These are phyloP conservation scores for Orchesella cincta DNA, from an alignment of 1,140 invertebrate genomes.

Conservation along the genomic window DNA sequence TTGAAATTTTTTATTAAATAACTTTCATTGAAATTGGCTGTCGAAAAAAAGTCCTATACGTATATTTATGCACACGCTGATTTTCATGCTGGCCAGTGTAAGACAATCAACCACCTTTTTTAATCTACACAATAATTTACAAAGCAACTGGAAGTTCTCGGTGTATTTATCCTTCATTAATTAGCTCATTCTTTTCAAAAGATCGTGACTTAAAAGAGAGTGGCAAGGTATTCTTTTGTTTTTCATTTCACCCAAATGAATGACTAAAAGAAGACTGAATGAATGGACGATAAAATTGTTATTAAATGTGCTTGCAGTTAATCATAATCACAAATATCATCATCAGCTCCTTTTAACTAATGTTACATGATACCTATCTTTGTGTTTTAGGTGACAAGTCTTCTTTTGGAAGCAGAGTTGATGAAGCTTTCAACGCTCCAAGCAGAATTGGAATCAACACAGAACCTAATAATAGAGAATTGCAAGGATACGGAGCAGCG, in stretches of 20 bases:
- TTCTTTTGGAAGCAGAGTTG: conserved; percentile 68
- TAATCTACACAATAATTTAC: neutral
- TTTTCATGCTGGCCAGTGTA: no score
- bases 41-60: no score
- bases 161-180: conserved; percentile 12
- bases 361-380: no score
- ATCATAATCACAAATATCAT: neutral
- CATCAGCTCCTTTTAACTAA: neutral
- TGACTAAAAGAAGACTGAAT: neutral
- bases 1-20: no score
- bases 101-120: neutral
- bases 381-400: conserved; percentile 64
- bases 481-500: conserved; percentile 61
- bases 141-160: neutral
- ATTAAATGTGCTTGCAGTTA: neutral
- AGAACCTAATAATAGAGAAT: conserved; percentile 55
- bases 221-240: conserved; percentile 22
- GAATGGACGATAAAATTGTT: neutral
- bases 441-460: conserved; percentile 65
- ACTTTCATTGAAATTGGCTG: no score
- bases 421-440: conserved; percentile 68
- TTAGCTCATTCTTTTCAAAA: neutral
- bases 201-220: neutral
- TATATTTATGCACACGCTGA: no score
- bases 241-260: neutral